Evolutionary conservation across 2,113 vertebrate genomes (phyloP), one percentile per base, ranked within the genome.

Genomic region (Malurus melanocephalus): DNA sequence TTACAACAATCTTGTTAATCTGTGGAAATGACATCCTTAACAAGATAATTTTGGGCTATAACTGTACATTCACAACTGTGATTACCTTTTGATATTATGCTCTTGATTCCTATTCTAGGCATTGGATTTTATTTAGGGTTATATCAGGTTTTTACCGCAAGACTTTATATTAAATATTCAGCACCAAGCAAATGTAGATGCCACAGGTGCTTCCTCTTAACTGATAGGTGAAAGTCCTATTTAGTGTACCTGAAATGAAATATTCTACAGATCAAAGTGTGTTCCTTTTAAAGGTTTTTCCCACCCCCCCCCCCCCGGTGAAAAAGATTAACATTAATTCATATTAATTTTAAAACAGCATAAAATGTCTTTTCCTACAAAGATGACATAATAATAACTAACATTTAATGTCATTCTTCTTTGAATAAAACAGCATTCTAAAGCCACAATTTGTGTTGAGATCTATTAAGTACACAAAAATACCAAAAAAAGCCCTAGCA

Each of bases 401-500:
- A 26, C 2, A 78, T 69, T 87, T 81, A 18, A 38, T 46, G 12
- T 89, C 9, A 13, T 59, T n/a, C 6, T 69, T 79, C 57, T 14
- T 32, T 67, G 18, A 87, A 71, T 33, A 23, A 45, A 73, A 24
- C 0, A 22, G 7, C 59, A 21, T 76, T 76, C 28, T 76, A 66
- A 42, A n/a, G 27, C 28, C 4, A 28, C 59, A 33, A 32, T 71
- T 57, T 27, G 3, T 57, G 20, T 23, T 30, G 24, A 80, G 80
- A 62, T 59, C 10, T n/a, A 16, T 55, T 27, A 72, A 33, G 12
- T 53, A 71, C 64, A 66, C 51, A 72, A 78, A 89, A 78, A 60
- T 12, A 53, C 0, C 2, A 27, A 20, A 56, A 33, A 22, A 53
- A 24, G 9, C 14, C 0, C 4, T 22, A 3, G n/a, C 49, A 30